Conservation (phyloP, 2,797 vertebrate genomes). For the Sparus aurata region DNA sequence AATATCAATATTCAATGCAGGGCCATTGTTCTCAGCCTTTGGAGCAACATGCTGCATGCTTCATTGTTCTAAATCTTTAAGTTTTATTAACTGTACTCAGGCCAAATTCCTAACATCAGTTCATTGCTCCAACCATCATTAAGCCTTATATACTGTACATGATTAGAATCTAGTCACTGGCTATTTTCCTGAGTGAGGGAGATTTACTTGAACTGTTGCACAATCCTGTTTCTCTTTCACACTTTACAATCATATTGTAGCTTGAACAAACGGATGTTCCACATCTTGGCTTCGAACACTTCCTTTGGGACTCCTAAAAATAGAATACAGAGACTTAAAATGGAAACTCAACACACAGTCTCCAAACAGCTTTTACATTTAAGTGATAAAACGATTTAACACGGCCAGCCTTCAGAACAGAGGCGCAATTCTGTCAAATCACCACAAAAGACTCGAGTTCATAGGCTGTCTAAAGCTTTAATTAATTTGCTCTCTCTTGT, state of each 20-base stretch:
- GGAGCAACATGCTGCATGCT: neutral
- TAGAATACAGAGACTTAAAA: conserved; percentile 33
- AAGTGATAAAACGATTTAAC: neutral
- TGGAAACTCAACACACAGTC: conserved; percentile 8
- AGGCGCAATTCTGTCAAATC: neutral
- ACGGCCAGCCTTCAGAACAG: neutral
- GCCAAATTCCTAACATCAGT: conserved; percentile 16
- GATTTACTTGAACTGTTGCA: neutral
- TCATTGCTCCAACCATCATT: neutral
- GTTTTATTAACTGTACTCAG: conserved; percentile 15
- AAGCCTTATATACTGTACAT: neutral
- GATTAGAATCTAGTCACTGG: neutral
- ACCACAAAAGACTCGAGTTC: neutral
- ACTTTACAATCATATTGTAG: neutral
- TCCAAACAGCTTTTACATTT: neutral
- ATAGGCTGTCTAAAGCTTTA: neutral
- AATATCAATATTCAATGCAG: conserved; percentile 25
- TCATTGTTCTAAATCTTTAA: conserved; percentile 14
- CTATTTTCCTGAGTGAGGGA: neutral
- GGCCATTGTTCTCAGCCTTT: conserved; percentile 21
- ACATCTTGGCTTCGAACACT: conserved; percentile 35
- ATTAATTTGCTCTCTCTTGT: neutral
- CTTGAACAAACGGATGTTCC: conserved; percentile 49
- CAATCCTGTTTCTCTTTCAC: neutral
- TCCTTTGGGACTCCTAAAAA: conserved; percentile 65